A percentile compares a stretch with the other conserved stretches of the same genome.
phyloP scores from a whole-genome alignment of 2,888 invertebrate genomes.

The Cheilosia pagana region DNA sequence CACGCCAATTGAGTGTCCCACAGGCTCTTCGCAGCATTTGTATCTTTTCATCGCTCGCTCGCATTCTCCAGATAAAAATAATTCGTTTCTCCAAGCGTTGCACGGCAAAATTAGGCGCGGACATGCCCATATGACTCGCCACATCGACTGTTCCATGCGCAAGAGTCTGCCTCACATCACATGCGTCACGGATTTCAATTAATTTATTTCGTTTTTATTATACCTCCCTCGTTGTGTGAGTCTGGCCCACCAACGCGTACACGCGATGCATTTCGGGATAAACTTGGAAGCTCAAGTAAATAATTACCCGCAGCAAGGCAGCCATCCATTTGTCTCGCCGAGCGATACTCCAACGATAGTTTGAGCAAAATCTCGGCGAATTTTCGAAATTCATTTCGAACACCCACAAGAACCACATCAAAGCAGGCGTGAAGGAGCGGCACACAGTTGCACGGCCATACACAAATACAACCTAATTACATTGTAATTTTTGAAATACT shows the following conservation, averaged over 20 bases:
- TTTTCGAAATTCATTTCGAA: conserved; percentile 45
- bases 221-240: neutral
- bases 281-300: conserved; percentile 49
- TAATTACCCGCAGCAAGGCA: conserved; percentile 25
- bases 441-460: neutral
- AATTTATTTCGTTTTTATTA: conserved; percentile 50
- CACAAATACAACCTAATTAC: conserved; percentile 15
- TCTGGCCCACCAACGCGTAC: neutral
- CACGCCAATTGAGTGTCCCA: conserved; percentile 1
- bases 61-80: conserved; percentile 55
- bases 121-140: conserved; percentile 18
- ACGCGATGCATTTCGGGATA: conserved; percentile 8
- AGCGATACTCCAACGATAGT: conserved; percentile 18
- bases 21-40: neutral
- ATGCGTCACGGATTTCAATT: conserved; percentile 56
- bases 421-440: conserved; percentile 46
- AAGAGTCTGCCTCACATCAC: conserved; percentile 20
- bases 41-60: conserved; percentile 22
- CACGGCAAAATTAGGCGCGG: conserved; percentile 44
- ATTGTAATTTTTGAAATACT: conserved; percentile 4
- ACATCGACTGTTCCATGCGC: neutral
- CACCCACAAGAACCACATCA: conserved; percentile 51
- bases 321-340: conserved; percentile 15
- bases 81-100: conserved; percentile 30
- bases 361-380: conserved; percentile 20